These are phyloP conservation scores for Molossus molossus DNA, from an alignment of 2,797 vertebrate genomes.

Conservation along the genomic window DNA sequence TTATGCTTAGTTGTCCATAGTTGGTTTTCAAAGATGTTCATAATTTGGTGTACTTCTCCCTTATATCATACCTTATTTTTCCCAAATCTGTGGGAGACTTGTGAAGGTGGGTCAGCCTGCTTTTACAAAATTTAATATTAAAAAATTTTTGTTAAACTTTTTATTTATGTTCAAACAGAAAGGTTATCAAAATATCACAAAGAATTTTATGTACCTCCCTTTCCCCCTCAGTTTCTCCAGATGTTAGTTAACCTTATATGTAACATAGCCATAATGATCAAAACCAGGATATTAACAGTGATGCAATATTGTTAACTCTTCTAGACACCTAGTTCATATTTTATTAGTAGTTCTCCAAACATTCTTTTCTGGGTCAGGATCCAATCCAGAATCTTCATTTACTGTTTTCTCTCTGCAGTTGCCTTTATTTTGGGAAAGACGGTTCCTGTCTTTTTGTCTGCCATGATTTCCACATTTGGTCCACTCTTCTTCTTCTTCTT, in stretches of 20 bases:
- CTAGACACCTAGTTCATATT: neutral
- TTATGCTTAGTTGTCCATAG: neutral
- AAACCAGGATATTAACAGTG: neutral
- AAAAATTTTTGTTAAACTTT: neutral
- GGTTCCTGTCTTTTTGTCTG: neutral
- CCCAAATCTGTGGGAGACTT: neutral
- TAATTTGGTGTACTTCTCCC: neutral
- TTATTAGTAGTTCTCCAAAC: neutral
- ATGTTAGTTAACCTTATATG: neutral
- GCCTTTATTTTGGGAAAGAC: neutral
- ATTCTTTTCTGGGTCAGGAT: neutral
- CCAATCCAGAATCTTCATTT: neutral
- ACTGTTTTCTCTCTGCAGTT: neutral
- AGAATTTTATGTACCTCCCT: neutral
- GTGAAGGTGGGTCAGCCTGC: neutral
- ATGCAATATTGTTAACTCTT: neutral
- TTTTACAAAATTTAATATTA: neutral
- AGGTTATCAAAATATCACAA: neutral
- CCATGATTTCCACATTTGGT: neutral
- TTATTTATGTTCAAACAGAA: neutral
- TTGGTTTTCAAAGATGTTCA: neutral
- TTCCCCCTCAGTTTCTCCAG: neutral
- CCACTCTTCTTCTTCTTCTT: neutral
- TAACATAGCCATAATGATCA: neutral
- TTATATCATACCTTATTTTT: neutral